A percentile compares a stretch with the other conserved stretches of the same genome.
Evolutionary conservation across 2,888 invertebrate genomes (phyloP).

Genomic region (Platycheirus albimanus): DNA sequence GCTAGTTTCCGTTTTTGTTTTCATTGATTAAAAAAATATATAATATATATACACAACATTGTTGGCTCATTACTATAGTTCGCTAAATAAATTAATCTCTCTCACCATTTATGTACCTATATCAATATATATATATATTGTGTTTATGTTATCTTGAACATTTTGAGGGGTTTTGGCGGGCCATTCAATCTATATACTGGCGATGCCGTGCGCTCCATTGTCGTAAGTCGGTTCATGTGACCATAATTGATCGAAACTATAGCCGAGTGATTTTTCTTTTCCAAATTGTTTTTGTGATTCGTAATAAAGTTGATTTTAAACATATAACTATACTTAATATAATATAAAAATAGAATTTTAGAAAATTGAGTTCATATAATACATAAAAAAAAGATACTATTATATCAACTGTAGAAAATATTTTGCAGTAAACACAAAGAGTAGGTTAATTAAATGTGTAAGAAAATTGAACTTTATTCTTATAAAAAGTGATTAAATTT

Average conservation of each 20-base stretch:
- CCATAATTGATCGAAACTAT: slow-evolving; percentile 62
- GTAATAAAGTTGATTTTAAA: slow-evolving; percentile 41
- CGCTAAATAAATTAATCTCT: slow-evolving; percentile 47
- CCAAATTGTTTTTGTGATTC: slow-evolving; percentile 49
- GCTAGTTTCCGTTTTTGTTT: slow-evolving; percentile 69
- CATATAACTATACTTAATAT: slow-evolving; percentile 17
- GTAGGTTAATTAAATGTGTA: slow-evolving; percentile 62
- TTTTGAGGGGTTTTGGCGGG: slow-evolving; percentile 83
- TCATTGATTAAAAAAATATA: background rate
- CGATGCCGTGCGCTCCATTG: slow-evolving; percentile 82
- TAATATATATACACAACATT: slow-evolving; percentile 13
- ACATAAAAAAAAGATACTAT: background rate
- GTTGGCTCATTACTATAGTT: slow-evolving; percentile 23
- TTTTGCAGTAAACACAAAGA: slow-evolving; percentile 18
- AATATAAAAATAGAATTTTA: slow-evolving; percentile 52
- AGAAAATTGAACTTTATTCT: slow-evolving; percentile 32
- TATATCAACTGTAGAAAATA: slow-evolving; percentile 34
- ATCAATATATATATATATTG: slow-evolving; percentile 42
- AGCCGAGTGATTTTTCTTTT: slow-evolving; percentile 60
- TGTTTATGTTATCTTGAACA: slow-evolving; percentile 76
- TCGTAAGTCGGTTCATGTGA: slow-evolving; percentile 80
- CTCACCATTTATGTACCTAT: slow-evolving; percentile 39
- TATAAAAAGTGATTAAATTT: slow-evolving; percentile 40
- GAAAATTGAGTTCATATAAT: slow-evolving; percentile 49
- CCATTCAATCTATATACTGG: slow-evolving; percentile 82